These are phyloP conservation scores for Microdon myrmicae DNA, from an alignment of 2,888 invertebrate species.

Conservation along the genomic window DNA sequence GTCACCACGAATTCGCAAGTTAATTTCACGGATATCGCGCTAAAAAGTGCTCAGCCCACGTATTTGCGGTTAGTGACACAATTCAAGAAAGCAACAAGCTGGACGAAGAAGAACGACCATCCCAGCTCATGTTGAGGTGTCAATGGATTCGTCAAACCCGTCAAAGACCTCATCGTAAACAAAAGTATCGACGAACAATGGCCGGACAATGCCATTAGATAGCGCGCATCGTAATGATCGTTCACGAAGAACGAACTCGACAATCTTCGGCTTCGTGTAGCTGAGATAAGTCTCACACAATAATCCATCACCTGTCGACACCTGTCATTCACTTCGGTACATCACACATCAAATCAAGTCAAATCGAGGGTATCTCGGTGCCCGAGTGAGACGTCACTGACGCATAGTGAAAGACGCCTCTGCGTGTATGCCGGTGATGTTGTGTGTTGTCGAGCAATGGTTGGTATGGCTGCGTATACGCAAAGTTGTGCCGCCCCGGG, in stretches of 20 bases:
- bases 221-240: constrained; percentile 34
- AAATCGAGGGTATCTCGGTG: constrained; percentile 52
- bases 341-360: constrained; percentile 49
- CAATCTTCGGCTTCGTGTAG: too few species aligned
- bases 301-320: constrained; percentile 67
- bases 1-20: constrained; percentile 32
- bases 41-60: constrained; percentile 10
- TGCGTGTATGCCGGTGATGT: constrained; percentile 4
- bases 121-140: too few species aligned
- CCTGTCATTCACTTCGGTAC: constrained; percentile 63
- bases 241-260: constrained; percentile 31
- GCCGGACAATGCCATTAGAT: constrained; percentile 24
- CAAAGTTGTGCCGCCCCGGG: constrained; percentile 39
- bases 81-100: constrained; percentile 10
- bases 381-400: constrained; percentile 44
- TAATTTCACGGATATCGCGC: constrained; percentile 31
- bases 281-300: constrained; percentile 36
- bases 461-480: constrained; percentile 8
- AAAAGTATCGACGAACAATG: not conserved
- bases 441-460: constrained; percentile 6
- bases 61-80: constrained; percentile 9
- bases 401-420: constrained; percentile 42
- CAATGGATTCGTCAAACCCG: constrained; percentile 28
- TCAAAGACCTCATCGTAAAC: constrained; percentile 10
- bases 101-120: constrained; percentile 1